phyloP scores from a whole-genome alignment of 2,113 vertebrate species.

The Takifugu bimaculatus region DNA sequence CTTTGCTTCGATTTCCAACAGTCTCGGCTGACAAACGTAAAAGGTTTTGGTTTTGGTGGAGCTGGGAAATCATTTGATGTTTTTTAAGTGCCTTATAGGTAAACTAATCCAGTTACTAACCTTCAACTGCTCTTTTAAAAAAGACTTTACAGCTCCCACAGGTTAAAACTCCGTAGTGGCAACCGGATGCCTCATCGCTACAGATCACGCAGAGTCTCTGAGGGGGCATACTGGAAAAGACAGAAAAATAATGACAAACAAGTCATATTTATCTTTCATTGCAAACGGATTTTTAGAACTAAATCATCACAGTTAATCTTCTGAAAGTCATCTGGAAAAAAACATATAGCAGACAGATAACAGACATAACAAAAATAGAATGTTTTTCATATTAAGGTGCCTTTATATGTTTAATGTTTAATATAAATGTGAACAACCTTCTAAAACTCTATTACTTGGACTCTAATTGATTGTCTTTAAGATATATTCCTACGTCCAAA shows the following conservation, averaged over 20 bases:
- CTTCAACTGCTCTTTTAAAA: slow-evolving; percentile 98
- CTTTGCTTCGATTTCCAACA: too few relatives aligned
- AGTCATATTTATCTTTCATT: background rate
- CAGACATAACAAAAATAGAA: too few relatives aligned
- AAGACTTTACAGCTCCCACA: slow-evolving; percentile 99
- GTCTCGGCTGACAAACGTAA: too few relatives aligned
- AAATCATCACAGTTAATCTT: too few relatives aligned
- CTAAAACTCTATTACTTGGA: too few relatives aligned
- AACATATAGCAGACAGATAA: too few relatives aligned
- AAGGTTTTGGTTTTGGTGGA: background rate
- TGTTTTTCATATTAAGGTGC: too few relatives aligned
- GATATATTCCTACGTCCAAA: too few relatives aligned
- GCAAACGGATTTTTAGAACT: background rate
- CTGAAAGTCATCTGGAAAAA: too few relatives aligned
- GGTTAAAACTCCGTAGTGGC: slow-evolving; percentile 95
- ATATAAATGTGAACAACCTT: too few relatives aligned
- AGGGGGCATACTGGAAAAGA: slow-evolving; percentile 79
- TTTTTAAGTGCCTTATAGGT: background rate
- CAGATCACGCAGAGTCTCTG: slow-evolving; percentile 95
- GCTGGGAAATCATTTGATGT: background rate
- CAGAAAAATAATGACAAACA: background rate
- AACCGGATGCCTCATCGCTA: slow-evolving; percentile 94
- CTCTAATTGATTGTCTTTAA: too few relatives aligned
- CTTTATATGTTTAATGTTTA: too few relatives aligned
- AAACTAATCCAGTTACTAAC: slow-evolving; percentile 65